Percentiles rank a stretch among this genome's conserved stretches.
Conservation (phyloP, 2,888 invertebrate species). For the Dorcus parallelipipedus region DNA sequence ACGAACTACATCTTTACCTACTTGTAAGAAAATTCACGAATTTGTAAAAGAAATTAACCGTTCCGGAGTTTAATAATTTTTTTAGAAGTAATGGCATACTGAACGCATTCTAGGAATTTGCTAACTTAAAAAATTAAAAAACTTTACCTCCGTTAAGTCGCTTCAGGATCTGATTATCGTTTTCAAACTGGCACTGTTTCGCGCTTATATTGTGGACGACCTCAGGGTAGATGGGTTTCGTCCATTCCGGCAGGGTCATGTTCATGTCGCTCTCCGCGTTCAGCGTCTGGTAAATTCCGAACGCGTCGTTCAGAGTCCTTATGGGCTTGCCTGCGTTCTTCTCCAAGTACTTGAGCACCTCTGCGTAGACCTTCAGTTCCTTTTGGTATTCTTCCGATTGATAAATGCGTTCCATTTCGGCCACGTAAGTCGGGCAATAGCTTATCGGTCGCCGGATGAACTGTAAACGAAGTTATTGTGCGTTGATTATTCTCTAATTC, state of each 20-base stretch:
- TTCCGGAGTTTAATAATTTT: too few relatives aligned
- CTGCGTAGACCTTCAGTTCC: conserved; percentile 29
- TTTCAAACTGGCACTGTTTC: conserved; percentile 47
- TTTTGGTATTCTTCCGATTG: conserved; percentile 31
- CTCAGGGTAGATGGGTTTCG: conserved; percentile 40
- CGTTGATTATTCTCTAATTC: background rate
- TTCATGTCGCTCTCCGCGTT: conserved; percentile 41
- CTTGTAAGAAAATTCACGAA: too few relatives aligned
- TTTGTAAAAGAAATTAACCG: too few relatives aligned
- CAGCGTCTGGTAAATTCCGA: conserved; percentile 41
- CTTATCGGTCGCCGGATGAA: conserved; percentile 36
- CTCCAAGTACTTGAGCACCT: conserved; percentile 34
- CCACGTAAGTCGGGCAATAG: conserved; percentile 41
- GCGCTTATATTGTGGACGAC: conserved; percentile 40
- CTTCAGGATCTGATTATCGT: conserved; percentile 40
- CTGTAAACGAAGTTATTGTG: conserved; percentile 25
- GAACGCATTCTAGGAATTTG: too few relatives aligned
- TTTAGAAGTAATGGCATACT: too few relatives aligned
- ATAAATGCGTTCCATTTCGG: conserved; percentile 35
- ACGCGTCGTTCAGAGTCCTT: conserved; percentile 32
- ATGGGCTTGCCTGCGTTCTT: conserved; percentile 35
- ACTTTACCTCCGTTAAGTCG: conserved; percentile 49
- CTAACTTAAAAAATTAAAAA: too few relatives aligned
- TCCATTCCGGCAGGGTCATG: conserved; percentile 49
- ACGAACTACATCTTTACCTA: too few relatives aligned